Evolutionary conservation across 2,113 vertebrate genomes (phyloP).

Genomic region (Osmerus eperlanus): DNA sequence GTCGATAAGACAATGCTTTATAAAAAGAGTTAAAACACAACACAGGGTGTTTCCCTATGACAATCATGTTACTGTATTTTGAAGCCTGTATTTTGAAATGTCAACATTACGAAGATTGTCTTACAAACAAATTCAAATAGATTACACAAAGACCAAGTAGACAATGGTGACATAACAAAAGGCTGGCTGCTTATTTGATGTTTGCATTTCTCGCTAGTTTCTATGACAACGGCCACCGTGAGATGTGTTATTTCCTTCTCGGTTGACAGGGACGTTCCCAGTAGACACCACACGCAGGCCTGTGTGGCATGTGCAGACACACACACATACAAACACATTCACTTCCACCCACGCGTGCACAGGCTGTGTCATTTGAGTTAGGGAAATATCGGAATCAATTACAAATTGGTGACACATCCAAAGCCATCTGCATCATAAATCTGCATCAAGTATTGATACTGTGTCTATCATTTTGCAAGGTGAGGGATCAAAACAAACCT

Average conservation of each 20-base stretch:
- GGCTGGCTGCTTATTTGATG: conserved; percentile 31
- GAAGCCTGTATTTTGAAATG: neutral
- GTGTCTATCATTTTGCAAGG: no score
- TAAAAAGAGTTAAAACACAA: no score
- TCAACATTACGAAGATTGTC: no score
- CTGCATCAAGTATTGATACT: no score
- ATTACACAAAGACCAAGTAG: conserved; percentile 33
- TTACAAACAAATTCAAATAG: neutral
- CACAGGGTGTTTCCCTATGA: no score
- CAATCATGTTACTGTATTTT: neutral
- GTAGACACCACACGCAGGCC: conserved; percentile 15
- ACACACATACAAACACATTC: conserved; percentile 9
- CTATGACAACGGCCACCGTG: conserved; percentile 30
- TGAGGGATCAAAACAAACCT: no score
- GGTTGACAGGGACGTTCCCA: conserved; percentile 41
- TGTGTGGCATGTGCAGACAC: neutral
- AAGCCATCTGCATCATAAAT: no score
- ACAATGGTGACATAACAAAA: conserved; percentile 43
- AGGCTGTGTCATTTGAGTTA: neutral
- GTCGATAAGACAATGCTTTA: no score
- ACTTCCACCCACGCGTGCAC: neutral
- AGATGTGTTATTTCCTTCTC: conserved; percentile 29
- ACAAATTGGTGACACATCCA: no score
- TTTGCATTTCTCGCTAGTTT: conserved; percentile 38
- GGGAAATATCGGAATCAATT: no score